A percentile compares a stretch with the other conserved stretches of the same genome.
These are phyloP conservation scores for Volucella bombylans DNA, from an alignment of 2,888 invertebrate genomes.

Conservation along the genomic window DNA sequence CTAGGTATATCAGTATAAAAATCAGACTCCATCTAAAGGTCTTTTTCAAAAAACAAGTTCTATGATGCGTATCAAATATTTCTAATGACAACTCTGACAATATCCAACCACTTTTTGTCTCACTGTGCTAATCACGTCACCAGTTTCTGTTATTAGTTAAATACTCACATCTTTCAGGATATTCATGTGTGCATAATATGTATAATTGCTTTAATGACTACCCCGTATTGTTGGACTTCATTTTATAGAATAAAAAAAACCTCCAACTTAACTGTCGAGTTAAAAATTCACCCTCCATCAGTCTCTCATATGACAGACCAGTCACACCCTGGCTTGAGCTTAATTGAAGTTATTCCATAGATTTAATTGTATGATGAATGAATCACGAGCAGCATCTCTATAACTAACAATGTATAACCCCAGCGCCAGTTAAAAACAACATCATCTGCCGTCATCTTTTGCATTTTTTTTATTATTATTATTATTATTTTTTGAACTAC, in stretches of 20 bases:
- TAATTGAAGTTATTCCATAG: slow-evolving; percentile 73
- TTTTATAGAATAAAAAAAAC: slow-evolving; percentile 1
- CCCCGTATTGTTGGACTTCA: slow-evolving; percentile 1
- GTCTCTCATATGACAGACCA: slow-evolving; percentile 59
- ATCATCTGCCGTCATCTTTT: slow-evolving; percentile 62
- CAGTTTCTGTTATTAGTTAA: not conserved
- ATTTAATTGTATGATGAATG: slow-evolving; percentile 74
- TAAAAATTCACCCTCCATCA: slow-evolving; percentile 58
- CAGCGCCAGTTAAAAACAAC: slow-evolving; percentile 33
- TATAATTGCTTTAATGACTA: slow-evolving; percentile 54
- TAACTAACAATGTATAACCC: slow-evolving; percentile 17
- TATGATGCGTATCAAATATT: too few relatives aligned
- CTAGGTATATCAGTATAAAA: too few relatives aligned
- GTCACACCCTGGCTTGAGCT: slow-evolving; percentile 71
- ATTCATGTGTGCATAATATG: not conserved
- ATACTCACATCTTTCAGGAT: too few relatives aligned
- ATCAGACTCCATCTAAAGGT: too few relatives aligned
- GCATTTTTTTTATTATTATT: slow-evolving; percentile 27
- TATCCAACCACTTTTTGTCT: slow-evolving; percentile 3
- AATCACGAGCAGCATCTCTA: slow-evolving; percentile 62
- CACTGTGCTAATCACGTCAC: slow-evolving; percentile 36
- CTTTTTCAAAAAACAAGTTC: too few relatives aligned
- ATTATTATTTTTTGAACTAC: not conserved
- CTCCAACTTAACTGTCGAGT: slow-evolving; percentile 27
- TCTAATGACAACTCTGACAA: too few relatives aligned